A percentile compares a stretch with the other conserved stretches of the same genome.
Evolutionary conservation across 2,797 vertebrate genomes (phyloP).

Genomic region (Monodelphis domestica): DNA sequence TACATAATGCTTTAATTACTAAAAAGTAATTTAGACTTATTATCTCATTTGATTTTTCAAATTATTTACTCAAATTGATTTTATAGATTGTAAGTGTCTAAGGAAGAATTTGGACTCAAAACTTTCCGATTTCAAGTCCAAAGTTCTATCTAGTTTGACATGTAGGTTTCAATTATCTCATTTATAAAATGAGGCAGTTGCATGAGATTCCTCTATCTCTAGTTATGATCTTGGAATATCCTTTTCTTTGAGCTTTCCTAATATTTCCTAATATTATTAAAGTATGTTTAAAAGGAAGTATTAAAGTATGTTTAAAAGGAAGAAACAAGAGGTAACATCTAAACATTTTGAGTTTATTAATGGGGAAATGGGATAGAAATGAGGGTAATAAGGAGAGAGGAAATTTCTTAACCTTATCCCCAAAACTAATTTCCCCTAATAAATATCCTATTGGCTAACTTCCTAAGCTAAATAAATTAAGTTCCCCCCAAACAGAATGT

Average conservation of each 20-base stretch:
- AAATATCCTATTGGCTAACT: too few species aligned
- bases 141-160: background rate
- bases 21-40: background rate
- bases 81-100: background rate
- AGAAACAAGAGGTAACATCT: too few species aligned
- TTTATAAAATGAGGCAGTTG: background rate
- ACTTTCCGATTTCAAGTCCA: background rate
- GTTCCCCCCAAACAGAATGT: too few species aligned
- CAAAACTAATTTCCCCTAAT: too few species aligned
- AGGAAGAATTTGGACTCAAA: background rate
- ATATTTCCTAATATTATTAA: too few species aligned
- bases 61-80: background rate
- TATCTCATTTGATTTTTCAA: background rate
- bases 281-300: too few species aligned
- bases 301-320: too few species aligned
- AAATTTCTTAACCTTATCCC: too few species aligned
- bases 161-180: background rate
- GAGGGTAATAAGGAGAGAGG: too few species aligned
- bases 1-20: background rate
- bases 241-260: background rate
- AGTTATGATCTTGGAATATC: background rate
- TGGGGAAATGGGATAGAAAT: too few species aligned
- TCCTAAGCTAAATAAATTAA: too few species aligned
- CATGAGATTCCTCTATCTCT: background rate
- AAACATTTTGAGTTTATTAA: too few species aligned